Evolutionary conservation across 1,140 invertebrate species (phyloP).

Genomic region (Himalopsyche phryganea): DNA sequence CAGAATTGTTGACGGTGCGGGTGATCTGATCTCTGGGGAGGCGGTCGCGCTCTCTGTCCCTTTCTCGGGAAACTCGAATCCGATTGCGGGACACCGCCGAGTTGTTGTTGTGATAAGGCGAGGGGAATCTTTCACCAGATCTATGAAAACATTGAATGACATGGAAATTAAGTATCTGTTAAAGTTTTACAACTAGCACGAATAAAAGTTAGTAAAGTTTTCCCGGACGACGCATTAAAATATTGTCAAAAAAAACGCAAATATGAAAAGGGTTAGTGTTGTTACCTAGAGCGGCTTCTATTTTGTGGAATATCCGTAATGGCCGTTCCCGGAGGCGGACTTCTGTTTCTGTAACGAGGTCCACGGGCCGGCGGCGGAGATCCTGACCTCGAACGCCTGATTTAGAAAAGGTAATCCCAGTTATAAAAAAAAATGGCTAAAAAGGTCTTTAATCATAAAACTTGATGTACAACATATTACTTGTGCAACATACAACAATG

Average conservation of each 20-base stretch:
- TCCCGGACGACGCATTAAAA: no score
- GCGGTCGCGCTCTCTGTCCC: conserved; percentile 20
- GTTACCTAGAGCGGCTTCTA: conserved; percentile 29
- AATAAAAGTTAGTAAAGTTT: no score
- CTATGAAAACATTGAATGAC: background rate
- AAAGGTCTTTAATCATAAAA: no score
- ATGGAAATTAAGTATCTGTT: no score
- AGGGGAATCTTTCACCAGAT: background rate
- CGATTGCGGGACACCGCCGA: background rate
- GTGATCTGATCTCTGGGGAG: conserved; percentile 8
- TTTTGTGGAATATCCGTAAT: conserved; percentile 14
- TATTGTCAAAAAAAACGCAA: no score
- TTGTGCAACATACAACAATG: no score
- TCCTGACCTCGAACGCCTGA: conserved; percentile 38
- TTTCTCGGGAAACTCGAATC: conserved; percentile 17
- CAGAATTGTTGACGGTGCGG: background rate
- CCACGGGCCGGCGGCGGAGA: conserved; percentile 40
- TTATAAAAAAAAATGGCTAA: no score
- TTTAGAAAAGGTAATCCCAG: conserved; percentile 12
- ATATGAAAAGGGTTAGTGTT: no score
- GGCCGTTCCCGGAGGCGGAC: conserved; percentile 36
- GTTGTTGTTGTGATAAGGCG: background rate
- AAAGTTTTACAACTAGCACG: no score
- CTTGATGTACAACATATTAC: no score
- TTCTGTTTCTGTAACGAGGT: conserved; percentile 45